Base-by-base conservation (phyloP, 2,113 vertebrate genomes). In the Tamias sibiricus region DNA sequence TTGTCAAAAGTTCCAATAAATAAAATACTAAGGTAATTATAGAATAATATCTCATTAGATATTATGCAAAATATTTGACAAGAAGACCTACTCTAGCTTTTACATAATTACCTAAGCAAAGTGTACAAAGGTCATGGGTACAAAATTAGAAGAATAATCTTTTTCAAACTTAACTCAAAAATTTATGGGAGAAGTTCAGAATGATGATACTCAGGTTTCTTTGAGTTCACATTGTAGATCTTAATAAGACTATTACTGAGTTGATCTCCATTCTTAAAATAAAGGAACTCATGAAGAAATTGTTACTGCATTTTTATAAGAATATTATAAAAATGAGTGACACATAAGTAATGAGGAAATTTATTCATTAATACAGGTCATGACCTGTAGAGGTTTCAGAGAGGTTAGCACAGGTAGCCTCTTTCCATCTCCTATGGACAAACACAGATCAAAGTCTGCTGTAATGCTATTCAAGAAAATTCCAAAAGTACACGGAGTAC, bases 51-150 rank as follows among this genome's bases (percentile, higher is more conserved):
- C 5, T 68, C 49, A 86, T 68, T 52, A 97, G 42, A 35, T 89
- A 26, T 98, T 77, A 97, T 96, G 81, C 19, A 98, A 97, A 98
- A 87, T 32, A 28, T 94, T 97, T 92, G 44, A 66, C 19, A 96
- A 95, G 24, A 95, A 97, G 74, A 88, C 17, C 1, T 95, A 86
- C 57, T 97, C 71, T 95, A 80, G 96, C 49, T 40, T 82, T 95
- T 95, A 83, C 80, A 66, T 94, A 6, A 57, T 57, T 94, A 81
- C 91, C 28, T 9, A 44, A 37, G 54, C 32, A 74, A 97, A 98
- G 93, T 40, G 37, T 97, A 96, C 74, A 90, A 96, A 89, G 87
- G 11, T 92, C 97, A 77, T 71, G 92, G 75, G 37, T 42, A 83
- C 32, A 79, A 37, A 86, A 79, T 12, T 24, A 96, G 40, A 52